These are phyloP conservation scores for Scomber colias DNA, from an alignment of 2,113 vertebrate genomes.

Conservation along the genomic window DNA sequence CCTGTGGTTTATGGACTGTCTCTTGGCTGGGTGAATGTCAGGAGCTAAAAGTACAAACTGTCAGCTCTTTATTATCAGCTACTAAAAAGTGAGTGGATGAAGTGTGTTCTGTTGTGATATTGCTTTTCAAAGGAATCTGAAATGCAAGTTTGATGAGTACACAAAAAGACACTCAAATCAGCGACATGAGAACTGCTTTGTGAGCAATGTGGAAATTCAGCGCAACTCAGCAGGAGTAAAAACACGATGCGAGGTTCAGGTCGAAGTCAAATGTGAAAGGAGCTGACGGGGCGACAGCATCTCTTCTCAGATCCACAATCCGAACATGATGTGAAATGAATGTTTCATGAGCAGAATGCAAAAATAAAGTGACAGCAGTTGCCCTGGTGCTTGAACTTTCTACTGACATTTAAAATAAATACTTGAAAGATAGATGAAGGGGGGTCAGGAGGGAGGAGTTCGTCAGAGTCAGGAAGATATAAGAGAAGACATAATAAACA, in stretches of 20 bases:
- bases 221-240: background rate
- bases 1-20: background rate
- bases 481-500: background rate
- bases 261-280: slow-evolving; percentile 6
- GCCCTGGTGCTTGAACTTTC: slow-evolving; percentile 20
- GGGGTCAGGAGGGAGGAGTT: background rate
- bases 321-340: slow-evolving; percentile 30
- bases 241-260: slow-evolving; percentile 17
- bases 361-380: slow-evolving; percentile 15
- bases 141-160: slow-evolving; percentile 40
- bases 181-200: slow-evolving; percentile 15
- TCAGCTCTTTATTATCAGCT: background rate
- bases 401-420: slow-evolving; percentile 13
- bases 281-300: background rate
- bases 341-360: slow-evolving; percentile 36
- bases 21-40: background rate
- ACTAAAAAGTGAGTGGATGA: too few relatives aligned
- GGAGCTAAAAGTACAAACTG: background rate
- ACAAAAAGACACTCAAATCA: slow-evolving; percentile 28
- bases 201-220: background rate
- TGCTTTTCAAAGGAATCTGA: slow-evolving; percentile 17
- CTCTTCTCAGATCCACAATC: slow-evolving; percentile 6
- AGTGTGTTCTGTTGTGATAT: slow-evolving; percentile 1
- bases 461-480: background rate
- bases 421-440: slow-evolving; percentile 12